Base-by-base conservation (phyloP, 2,113 vertebrate species). In the Eulacestoma nigropectus region DNA sequence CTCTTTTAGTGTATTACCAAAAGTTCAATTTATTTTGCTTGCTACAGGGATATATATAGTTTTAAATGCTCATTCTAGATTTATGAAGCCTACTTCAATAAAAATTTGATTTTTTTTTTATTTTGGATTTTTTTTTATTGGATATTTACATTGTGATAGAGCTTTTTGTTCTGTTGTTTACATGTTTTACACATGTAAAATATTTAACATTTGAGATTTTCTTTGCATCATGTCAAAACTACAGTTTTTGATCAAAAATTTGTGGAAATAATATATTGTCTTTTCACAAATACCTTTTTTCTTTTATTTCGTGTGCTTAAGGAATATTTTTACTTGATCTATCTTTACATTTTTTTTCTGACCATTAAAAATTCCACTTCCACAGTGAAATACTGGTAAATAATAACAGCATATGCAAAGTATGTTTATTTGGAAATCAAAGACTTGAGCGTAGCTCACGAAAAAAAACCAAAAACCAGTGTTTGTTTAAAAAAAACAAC, bases 331-430 rank as follows among this genome's bases (percentile, higher is more conserved):
- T 67, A 17, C 32, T 75, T 89, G 18, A 42, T 69, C 10, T 39
- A 10, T 53, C 13, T 57, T 72, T 32, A 20, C 0, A 0, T 0
- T 14, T 82, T 80, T 82, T 87, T 53, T 4, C 1, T 1, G 1
- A 26, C 59, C 11, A 22, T 73, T 50, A 76, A 23, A 84, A 63
- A 16, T 79, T 46, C 7, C 4, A 12, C 16, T 80, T 74, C 18
- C 19, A 20, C 30, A 52, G 13, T 64, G 23, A 86, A 85, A 32
- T 72, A 75, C 11, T 44, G 20, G 5, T 64, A 67, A 63, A 72
- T 85, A 26, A 29, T 50, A 15, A 59, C 25, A 69, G 10, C 7
- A 62, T 13, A 10, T 39, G 10, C 46, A 57, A 75, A 74, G 6
- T 52, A 35, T 64, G 9, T 35, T 83, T 59, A n/a, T 68, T 56